Evolutionary conservation across 30 jellyfish, hydroid and myxozoan genomes (phyloP).

Genomic region (Phacellophora camtschatica): DNA sequence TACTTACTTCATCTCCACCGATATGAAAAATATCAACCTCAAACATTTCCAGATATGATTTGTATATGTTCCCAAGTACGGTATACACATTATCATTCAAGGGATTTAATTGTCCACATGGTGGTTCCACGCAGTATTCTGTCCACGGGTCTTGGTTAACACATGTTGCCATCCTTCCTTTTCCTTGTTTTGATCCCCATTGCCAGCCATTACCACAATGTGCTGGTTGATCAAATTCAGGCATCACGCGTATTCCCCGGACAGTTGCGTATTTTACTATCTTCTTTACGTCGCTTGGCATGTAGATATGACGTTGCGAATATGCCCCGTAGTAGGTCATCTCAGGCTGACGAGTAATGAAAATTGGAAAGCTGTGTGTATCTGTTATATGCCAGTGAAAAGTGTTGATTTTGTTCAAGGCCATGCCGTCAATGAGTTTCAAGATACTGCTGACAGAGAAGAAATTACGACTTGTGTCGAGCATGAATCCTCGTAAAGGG

Average conservation of each 20-base stretch:
- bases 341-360: constrained; percentile 73
- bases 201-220: constrained; percentile 96
- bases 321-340: constrained; percentile 81
- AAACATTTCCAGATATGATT: constrained; percentile 76
- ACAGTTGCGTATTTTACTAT: constrained; percentile 73
- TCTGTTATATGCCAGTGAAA: constrained; percentile 95
- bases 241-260: constrained; percentile 88
- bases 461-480: constrained; percentile 85
- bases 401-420: constrained; percentile 81
- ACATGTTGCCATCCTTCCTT: constrained; percentile 84
- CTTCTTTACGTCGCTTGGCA: constrained; percentile 68
- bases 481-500: constrained; percentile 81
- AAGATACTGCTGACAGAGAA: constrained; percentile 70
- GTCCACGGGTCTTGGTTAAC: constrained; percentile 89
- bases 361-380: constrained; percentile 91
- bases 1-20: constrained; percentile 66
- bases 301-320: constrained; percentile 69
- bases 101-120: constrained; percentile 92
- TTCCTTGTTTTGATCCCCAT: constrained; percentile 70
- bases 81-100: constrained; percentile 68
- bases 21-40: constrained; percentile 79
- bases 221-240: constrained; percentile 93
- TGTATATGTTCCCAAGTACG: constrained; percentile 73
- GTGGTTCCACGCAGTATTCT: constrained; percentile 87
- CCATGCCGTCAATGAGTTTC: constrained; percentile 76